Evolutionary conservation across 2,797 vertebrate species (phyloP), one percentile per base, ranked within the genome.

Genomic region (Scolopax rusticola): DNA sequence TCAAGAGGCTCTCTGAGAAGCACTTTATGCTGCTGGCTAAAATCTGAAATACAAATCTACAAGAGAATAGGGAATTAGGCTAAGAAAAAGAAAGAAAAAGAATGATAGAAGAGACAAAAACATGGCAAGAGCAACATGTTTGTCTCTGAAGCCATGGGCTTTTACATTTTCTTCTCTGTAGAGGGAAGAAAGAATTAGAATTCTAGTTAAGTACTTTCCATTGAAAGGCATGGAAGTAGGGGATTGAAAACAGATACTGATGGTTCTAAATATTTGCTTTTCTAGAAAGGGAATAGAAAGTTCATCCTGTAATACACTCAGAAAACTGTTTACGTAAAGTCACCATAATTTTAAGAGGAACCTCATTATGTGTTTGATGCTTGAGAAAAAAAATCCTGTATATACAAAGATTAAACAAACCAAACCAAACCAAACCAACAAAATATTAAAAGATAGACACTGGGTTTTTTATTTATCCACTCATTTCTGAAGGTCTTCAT

Each of bases 11-110:
- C 65, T 89, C 68, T 87, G 79, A 94, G 90, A 93, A 95, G 64
- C 59, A 80, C 78, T 95, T 92, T 33, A 20, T 89, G 93, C 89
- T 28, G 54, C 82, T 91, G 85, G 90, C 95, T 96, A 89, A 95
- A 95, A 93, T 70, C 64, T 69, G 85, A 94, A 93, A 64, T 60
- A 77, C 77, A 94, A 79, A 93, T 93, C 64, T 91, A 89, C 89
- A 90, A 84, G 63, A 78, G 84, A 94, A 93, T 61, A 85, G 92
- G 90, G 81, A 95, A 87, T 95, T 86, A 93, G 48, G 74, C 45
- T 85, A 76, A 93, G 61, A 65, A 65, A 82, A 89, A 51, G 12
- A 4, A 53, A 54, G 23, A 77, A 38, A 38, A 86, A 68, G 15
- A 74, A 71, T 36, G 7, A 57, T 68, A 68, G 45, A 84, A 54